Evolutionary conservation across 2,797 vertebrate genomes (phyloP).

Genomic region (Galago senegalensis): DNA sequence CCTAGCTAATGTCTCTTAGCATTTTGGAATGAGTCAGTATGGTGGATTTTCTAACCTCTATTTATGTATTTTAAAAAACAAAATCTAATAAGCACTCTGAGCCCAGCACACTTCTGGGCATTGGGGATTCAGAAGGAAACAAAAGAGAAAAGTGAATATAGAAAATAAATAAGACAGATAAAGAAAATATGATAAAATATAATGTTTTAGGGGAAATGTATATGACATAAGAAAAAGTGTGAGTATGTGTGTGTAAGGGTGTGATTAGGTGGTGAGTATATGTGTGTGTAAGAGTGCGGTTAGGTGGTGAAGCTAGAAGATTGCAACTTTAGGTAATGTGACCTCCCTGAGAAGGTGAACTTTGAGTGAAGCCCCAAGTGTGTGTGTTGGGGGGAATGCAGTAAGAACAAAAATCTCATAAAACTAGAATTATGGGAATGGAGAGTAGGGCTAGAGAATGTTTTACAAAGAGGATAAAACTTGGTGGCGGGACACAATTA

Average conservation of each 20-base stretch:
- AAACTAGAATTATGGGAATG: neutral
- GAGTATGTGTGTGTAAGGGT: neutral
- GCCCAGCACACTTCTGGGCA: neutral
- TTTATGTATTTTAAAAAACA: neutral
- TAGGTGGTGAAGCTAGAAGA: no score
- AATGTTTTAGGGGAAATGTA: neutral
- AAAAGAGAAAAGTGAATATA: neutral
- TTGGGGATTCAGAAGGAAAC: neutral
- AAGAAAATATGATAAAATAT: neutral
- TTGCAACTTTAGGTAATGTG: neutral
- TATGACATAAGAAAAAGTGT: neutral
- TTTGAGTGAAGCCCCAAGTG: neutral
- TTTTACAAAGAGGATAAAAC: neutral
- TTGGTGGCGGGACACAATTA: no score
- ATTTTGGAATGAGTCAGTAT: conserved; percentile 19
- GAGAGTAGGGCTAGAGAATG: fast-evolving
- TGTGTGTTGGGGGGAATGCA: neutral
- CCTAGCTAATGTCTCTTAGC: neutral
- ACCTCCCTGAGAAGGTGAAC: neutral
- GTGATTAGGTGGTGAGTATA: no score
- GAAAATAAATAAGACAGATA: neutral
- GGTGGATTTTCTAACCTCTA: neutral
- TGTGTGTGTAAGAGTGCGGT: neutral
- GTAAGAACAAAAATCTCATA: neutral
- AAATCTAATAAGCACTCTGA: neutral